Base-by-base conservation (phyloP, 2,113 vertebrate species). In the Rhinoderma darwinii region DNA sequence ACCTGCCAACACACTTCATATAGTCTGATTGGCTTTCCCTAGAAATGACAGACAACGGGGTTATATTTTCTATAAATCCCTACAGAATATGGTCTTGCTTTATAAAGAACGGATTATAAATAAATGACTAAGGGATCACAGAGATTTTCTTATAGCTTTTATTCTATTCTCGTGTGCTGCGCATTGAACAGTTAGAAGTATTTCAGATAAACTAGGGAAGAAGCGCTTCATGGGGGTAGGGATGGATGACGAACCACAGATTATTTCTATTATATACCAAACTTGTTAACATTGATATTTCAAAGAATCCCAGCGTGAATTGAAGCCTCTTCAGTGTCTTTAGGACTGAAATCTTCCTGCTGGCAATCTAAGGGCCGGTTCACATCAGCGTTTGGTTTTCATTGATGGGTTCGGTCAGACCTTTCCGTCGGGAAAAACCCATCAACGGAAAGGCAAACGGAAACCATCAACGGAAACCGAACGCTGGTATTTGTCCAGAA, bases 141-240 rank as follows among this genome's bases (percentile, higher is more conserved):
- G 1, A 43, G 39, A 43, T 74, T 74, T 35, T 6, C 72, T 20
- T 12, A n/a, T 43, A n/a, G 37, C 17, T 72, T 37, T 35, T 97
- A 25, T 75, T 10, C 72, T 74, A 5, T 43, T 47, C 73, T 75
- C 15, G 39, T 12, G 37, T 3, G 37, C 0, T 75, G 2, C 20
- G 15, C 44, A 15, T 6, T 50, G 14, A 47, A 22, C 10, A 76
- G n/a, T 27, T 7, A 66, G 3, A 8, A 47, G 6, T 6, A 12
- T 41, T 77, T 20, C 17, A 54, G 47, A 4, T 54, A 27, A 35
- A 51, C 20, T 37, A 56, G 47, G 14, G 30, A 20, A 32, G n/a
- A 18, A 30, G n/a, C 47, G 44, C 43, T 12, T 44, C 30, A 78
- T 7, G 75, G 18, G 61, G 30, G 20, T 25, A 41, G 20, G 25